These are phyloP conservation scores for Orthosia incerta DNA, from an alignment of 2,888 invertebrate genomes.

Conservation along the genomic window DNA sequence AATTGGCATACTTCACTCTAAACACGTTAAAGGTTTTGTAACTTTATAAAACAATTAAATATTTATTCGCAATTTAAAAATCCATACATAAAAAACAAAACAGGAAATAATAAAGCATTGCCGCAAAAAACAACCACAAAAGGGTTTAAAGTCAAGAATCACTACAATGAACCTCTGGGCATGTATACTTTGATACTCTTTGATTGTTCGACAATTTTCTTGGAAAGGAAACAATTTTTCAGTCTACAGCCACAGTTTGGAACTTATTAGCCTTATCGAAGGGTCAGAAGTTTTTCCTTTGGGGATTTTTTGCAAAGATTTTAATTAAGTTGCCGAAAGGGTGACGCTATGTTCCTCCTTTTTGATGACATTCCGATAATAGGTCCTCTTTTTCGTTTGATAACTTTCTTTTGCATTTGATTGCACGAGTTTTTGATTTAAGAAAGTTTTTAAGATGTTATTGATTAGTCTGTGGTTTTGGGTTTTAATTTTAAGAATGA, in stretches of 20 bases:
- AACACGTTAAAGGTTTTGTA: background rate
- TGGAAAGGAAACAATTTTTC: constrained; percentile 58
- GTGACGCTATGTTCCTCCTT: constrained; percentile 85
- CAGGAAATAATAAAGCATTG: constrained; percentile 36
- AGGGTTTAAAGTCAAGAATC: constrained; percentile 56
- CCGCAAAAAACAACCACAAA: constrained; percentile 48
- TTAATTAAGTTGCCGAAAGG: constrained; percentile 87
- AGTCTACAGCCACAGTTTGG: constrained; percentile 48
- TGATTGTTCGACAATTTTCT: constrained; percentile 66
- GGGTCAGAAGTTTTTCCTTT: constrained; percentile 55
- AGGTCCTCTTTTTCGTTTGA: constrained; percentile 76
- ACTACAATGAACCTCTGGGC: constrained; percentile 49
- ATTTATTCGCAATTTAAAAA: constrained; percentile 2
- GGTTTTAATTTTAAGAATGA: background rate
- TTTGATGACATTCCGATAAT: constrained; percentile 89
- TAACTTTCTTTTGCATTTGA: constrained; percentile 80
- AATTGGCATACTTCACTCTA: background rate
- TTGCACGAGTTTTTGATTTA: constrained; percentile 69
- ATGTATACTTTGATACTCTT: constrained; percentile 57
- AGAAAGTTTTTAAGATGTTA: constrained; percentile 43
- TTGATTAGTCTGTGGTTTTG: constrained; percentile 39
- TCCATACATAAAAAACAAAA: constrained; percentile 35
- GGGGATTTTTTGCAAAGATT: constrained; percentile 70
- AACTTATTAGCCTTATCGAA: constrained; percentile 67
- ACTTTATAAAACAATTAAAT: constrained; percentile 2